Evolutionary conservation across 92 coral and sea anemone genomes (phyloP).

Genomic region (Porites cylindrica): DNA sequence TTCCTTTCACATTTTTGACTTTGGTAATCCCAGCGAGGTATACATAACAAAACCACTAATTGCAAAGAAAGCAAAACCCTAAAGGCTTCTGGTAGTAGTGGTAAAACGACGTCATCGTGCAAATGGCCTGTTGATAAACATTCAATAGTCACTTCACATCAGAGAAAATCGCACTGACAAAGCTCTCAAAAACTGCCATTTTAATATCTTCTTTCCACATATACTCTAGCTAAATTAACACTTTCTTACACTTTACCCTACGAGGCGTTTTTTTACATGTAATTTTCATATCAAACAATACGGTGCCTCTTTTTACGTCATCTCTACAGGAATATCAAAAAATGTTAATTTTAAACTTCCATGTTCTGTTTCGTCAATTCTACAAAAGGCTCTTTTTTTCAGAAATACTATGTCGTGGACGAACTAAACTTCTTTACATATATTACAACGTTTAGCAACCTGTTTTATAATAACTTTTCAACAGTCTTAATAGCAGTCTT

Average conservation of each 20-base stretch:
- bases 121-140: background rate
- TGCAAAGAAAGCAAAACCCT: too few relatives aligned
- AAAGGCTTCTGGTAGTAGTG: too few relatives aligned
- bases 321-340: slow-evolving; percentile 67
- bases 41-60: too few relatives aligned
- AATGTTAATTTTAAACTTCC: slow-evolving; percentile 54
- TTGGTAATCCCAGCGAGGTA: too few relatives aligned
- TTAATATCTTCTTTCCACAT: slow-evolving; percentile 56
- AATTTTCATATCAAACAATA: slow-evolving; percentile 51
- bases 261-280: slow-evolving; percentile 45
- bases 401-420: slow-evolving; percentile 40
- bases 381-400: slow-evolving; percentile 41
- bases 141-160: background rate
- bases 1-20: too few relatives aligned
- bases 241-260: slow-evolving; percentile 36
- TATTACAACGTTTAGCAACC: slow-evolving; percentile 37
- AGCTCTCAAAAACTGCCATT: slow-evolving; percentile 37
- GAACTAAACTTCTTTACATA: slow-evolving; percentile 56
- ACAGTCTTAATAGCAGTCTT: slow-evolving; percentile 1
- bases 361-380: slow-evolving; percentile 42
- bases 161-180: background rate
- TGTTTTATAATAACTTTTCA: background rate
- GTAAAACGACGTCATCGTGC: too few relatives aligned
- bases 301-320: slow-evolving; percentile 55
- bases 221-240: slow-evolving; percentile 48